Conservation (phyloP, 2,113 vertebrate genomes). For the Rhinoderma darwinii region DNA sequence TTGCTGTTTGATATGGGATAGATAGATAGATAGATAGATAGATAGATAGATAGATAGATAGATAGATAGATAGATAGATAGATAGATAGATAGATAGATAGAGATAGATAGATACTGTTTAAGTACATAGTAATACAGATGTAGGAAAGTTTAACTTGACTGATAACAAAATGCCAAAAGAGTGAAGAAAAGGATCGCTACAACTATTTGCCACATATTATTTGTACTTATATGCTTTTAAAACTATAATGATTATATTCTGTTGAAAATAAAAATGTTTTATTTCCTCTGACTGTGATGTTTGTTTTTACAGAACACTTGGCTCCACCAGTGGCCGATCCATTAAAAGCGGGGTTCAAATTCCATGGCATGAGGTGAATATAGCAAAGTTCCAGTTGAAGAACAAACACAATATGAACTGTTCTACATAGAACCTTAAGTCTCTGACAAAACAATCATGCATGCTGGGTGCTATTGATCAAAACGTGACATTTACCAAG, state of each 20-base stretch:
- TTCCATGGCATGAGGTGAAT: conserved; percentile 50
- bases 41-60: no score
- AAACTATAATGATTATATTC: background rate
- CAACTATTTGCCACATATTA: background rate
- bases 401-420: conserved; percentile 18
- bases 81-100: no score
- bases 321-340: background rate
- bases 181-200: no score
- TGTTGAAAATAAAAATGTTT: conserved; percentile 2
- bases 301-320: conserved; percentile 55
- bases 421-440: conserved; percentile 28
- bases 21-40: no score
- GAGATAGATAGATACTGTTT: no score
- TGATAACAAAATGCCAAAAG: no score
- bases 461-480: conserved; percentile 43
- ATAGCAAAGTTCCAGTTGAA: background rate
- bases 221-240: background rate
- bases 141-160: no score
- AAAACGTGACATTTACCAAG: conserved; percentile 44
- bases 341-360: conserved; percentile 3
- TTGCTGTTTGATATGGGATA: no score
- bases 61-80: no score
- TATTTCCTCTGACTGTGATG: conserved; percentile 21
- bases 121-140: no score
- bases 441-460: conserved; percentile 43